These are phyloP conservation scores for Esox niger DNA, from an alignment of 2,113 vertebrate genomes.

Conservation along the genomic window DNA sequence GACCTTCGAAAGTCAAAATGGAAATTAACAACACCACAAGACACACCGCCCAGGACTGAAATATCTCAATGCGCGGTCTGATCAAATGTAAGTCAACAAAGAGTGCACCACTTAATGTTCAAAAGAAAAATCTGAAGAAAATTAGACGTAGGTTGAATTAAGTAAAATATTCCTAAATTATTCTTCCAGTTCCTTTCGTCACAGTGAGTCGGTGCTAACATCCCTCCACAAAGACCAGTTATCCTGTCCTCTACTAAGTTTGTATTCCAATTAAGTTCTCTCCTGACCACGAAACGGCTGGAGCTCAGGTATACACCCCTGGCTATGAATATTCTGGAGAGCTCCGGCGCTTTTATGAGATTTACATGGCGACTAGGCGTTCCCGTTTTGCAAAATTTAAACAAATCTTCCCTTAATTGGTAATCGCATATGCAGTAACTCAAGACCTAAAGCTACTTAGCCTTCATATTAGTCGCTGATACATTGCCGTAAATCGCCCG, in stretches of 20 bases:
- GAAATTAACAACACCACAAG: neutral
- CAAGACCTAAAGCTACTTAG: slow-evolving; percentile 81
- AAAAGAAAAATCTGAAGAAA: neutral
- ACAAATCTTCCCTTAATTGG: slow-evolving; percentile 92
- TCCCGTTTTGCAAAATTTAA: slow-evolving; percentile 83
- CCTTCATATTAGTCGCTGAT: slow-evolving; percentile 83
- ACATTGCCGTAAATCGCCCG: slow-evolving; percentile 74
- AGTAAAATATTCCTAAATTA: neutral
- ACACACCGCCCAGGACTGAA: neutral
- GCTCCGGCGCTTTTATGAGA: slow-evolving; percentile 72
- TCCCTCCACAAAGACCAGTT: slow-evolving; percentile 22
- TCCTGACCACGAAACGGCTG: slow-evolving; percentile 20
- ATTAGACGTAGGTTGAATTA: neutral
- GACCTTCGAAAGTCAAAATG: neutral
- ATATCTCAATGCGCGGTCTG: neutral
- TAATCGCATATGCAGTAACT: slow-evolving; percentile 86
- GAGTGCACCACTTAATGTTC: neutral
- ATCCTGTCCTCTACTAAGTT: slow-evolving; percentile 30
- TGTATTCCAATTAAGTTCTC: slow-evolving; percentile 45
- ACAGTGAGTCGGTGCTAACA: slow-evolving; percentile 1
- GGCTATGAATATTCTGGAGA: slow-evolving; percentile 64
- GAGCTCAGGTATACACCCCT: slow-evolving; percentile 45
- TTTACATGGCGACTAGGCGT: slow-evolving; percentile 79
- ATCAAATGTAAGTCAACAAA: neutral
- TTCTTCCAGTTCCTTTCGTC: neutral